Percentiles rank a stretch among this genome's conserved stretches.
These are phyloP conservation scores for Philhelius pedissequus DNA, from an alignment of 2,888 invertebrate species.

Conservation along the genomic window DNA sequence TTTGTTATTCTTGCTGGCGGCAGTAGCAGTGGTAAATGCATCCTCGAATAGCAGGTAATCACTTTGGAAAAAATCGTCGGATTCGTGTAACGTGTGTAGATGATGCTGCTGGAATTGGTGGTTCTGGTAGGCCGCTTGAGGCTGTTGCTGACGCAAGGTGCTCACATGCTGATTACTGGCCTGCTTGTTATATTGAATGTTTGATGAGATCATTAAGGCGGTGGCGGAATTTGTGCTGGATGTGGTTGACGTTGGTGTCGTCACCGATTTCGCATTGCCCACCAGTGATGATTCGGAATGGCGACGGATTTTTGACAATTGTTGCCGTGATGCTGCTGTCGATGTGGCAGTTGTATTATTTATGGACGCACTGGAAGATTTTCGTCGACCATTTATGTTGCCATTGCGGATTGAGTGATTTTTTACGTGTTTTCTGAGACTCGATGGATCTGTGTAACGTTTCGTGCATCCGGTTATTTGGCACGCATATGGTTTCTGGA, in stretches of 20 bases:
- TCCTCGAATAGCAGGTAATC: slow-evolving; percentile 66
- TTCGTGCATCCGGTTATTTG: slow-evolving; percentile 92
- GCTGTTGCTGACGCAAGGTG: slow-evolving; percentile 52
- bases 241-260: slow-evolving; percentile 57
- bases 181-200: slow-evolving; percentile 65
- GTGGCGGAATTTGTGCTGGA: slow-evolving; percentile 39
- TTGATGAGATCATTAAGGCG: slow-evolving; percentile 61
- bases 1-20: slow-evolving; percentile 45
- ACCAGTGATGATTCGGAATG: slow-evolving; percentile 76
- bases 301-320: slow-evolving; percentile 72
- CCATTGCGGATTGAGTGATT: slow-evolving; percentile 82
- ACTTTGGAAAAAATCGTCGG: slow-evolving; percentile 62
- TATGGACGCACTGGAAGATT: slow-evolving; percentile 73
- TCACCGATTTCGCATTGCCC: slow-evolving; percentile 28
- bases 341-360: slow-evolving; percentile 53
- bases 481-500: slow-evolving; percentile 95
- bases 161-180: slow-evolving; percentile 41
- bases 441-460: slow-evolving; percentile 96
- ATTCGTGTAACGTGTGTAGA: slow-evolving; percentile 43
- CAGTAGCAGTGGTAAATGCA: slow-evolving; percentile 20
- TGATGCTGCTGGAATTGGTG: slow-evolving; percentile 12
- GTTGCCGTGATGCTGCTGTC: slow-evolving; percentile 34
- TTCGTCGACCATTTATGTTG: slow-evolving; percentile 75
- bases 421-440: slow-evolving; percentile 94
- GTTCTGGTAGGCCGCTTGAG: slow-evolving; percentile 37